phyloP scores from a whole-genome alignment of 2,797 vertebrate species.

The Micrastur ruficollis region DNA sequence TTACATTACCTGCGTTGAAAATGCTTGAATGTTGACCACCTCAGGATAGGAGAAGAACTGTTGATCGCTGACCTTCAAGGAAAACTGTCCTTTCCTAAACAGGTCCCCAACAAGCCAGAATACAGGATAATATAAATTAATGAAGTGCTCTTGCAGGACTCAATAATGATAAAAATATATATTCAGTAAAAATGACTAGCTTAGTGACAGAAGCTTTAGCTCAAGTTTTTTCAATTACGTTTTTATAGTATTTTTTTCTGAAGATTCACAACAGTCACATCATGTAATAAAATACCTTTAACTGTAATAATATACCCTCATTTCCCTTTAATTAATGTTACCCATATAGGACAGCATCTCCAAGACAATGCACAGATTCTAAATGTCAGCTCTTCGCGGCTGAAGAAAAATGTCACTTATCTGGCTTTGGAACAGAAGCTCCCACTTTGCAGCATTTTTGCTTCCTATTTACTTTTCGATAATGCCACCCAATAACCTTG shows the following conservation, averaged over 20 bases:
- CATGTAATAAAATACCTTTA: neutral
- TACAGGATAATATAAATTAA: neutral
- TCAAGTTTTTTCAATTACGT: neutral
- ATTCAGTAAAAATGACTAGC: neutral
- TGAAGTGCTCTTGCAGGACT: neutral
- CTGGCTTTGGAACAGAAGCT: neutral
- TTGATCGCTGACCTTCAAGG: conserved; percentile 77
- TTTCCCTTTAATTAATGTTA: neutral
- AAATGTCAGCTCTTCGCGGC: neutral
- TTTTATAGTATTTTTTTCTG: neutral
- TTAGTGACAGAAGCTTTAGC: neutral
- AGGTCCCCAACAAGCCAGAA: neutral
- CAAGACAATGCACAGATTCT: neutral
- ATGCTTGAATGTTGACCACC: conserved; percentile 76
- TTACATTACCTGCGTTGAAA: conserved; percentile 82
- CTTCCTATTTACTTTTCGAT: neutral
- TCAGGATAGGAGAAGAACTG: conserved; percentile 77
- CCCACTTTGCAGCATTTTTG: neutral
- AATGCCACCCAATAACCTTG: neutral
- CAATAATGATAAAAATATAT: neutral
- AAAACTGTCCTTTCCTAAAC: conserved; percentile 82
- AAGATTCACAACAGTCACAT: neutral
- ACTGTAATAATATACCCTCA: neutral
- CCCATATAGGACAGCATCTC: neutral
- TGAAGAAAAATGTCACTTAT: neutral